phyloP scores from a whole-genome alignment of 2,113 vertebrate species.

The Nansenia antarctica region DNA sequence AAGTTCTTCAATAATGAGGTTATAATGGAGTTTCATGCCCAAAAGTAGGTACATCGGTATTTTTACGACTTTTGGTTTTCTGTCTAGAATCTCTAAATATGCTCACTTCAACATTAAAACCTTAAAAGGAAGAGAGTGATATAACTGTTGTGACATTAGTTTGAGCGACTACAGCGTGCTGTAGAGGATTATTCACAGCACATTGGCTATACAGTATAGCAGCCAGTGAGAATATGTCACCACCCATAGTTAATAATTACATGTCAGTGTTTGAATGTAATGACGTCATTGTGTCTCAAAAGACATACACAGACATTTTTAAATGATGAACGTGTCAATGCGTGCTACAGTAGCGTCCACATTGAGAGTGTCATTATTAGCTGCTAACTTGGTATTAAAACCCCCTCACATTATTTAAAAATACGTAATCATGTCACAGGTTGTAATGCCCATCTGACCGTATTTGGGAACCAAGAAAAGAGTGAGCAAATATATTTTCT shows the following conservation, averaged over 20 bases:
- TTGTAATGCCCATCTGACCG: neutral
- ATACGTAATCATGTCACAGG: neutral
- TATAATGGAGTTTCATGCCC: neutral
- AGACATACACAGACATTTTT: neutral
- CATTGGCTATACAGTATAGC: too few relatives aligned
- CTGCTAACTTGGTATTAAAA: neutral
- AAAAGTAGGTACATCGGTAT: slow-evolving; percentile 8
- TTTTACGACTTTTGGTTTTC: slow-evolving; percentile 7
- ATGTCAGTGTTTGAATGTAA: neutral
- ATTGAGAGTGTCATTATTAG: neutral
- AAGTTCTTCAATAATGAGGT: neutral
- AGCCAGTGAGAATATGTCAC: too few relatives aligned
- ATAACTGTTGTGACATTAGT: slow-evolving; percentile 39
- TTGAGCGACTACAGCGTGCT: slow-evolving; percentile 50
- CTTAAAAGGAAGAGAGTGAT: slow-evolving; percentile 46
- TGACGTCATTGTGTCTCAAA: too few relatives aligned
- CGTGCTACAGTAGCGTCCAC: neutral
- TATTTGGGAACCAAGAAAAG: neutral
- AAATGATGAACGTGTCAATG: neutral
- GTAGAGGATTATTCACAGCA: too few relatives aligned
- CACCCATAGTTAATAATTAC: too few relatives aligned
- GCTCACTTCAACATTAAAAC: slow-evolving; percentile 16
- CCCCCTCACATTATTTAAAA: too few relatives aligned
- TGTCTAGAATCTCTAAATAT: neutral
- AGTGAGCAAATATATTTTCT: neutral